A percentile compares a stretch with the other conserved stretches of the same genome.
Evolutionary conservation across 1,140 invertebrate species (phyloP).

Genomic region (Drosophila azteca): DNA sequence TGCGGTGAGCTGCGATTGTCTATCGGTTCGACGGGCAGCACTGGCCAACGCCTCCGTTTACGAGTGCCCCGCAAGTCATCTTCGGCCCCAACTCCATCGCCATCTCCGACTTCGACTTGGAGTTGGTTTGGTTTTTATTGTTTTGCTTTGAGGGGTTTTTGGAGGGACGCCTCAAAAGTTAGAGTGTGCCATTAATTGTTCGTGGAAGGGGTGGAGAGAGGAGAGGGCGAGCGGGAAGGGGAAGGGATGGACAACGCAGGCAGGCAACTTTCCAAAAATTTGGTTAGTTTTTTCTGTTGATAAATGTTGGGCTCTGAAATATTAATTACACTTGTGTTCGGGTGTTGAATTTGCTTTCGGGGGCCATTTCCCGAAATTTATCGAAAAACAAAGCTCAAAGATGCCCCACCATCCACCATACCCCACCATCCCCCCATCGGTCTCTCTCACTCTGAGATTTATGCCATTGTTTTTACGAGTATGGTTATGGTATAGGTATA

Average conservation of each 20-base stretch:
- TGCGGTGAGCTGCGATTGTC: conserved; percentile 44
- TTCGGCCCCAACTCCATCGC: neutral
- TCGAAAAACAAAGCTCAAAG: conserved; percentile 72
- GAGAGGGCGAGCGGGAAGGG: too few species aligned
- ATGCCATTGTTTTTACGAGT: conserved; percentile 60
- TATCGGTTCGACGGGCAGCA: conserved; percentile 25
- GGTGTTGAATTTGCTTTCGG: conserved; percentile 64
- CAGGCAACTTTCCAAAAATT: conserved; percentile 71
- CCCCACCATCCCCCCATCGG: too few species aligned
- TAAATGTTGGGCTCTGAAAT: conserved; percentile 75
- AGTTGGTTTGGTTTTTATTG: conserved; percentile 55
- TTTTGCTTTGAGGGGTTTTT: conserved; percentile 30
- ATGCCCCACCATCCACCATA: conserved; percentile 10
- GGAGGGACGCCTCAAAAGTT: conserved; percentile 17
- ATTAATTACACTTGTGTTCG: conserved; percentile 75
- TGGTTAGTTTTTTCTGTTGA: conserved; percentile 59
- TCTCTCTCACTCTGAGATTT: conserved; percentile 46
- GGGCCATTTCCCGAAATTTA: conserved; percentile 59
- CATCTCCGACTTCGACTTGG: conserved; percentile 6
- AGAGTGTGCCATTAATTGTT: conserved; percentile 78
- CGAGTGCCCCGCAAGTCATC: neutral
- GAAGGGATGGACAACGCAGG: neutral
- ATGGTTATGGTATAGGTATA: too few species aligned
- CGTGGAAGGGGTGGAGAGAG: neutral
- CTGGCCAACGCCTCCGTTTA: conserved; percentile 15